Evolutionary conservation across 2,888 invertebrate species (phyloP), one percentile per base, ranked within the genome.

Genomic region (Petrolisthes manimaculis): DNA sequence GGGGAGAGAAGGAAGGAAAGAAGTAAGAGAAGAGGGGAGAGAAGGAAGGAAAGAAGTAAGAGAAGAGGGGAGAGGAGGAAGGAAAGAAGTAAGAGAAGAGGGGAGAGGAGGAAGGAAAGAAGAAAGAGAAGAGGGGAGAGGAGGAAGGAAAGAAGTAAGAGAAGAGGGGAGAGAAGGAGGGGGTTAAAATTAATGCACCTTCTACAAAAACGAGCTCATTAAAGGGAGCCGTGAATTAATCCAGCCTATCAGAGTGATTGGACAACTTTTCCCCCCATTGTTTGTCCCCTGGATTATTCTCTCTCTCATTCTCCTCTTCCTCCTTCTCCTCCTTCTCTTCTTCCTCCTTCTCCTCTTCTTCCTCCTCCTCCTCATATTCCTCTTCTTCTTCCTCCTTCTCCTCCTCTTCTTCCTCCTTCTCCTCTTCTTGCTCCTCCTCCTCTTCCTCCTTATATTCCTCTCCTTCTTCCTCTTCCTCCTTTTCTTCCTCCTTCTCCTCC

Each of bases 171-270:
- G n/a, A n/a, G n/a, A n/a, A n/a, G 51, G 78, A 14, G 75, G 83
- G 54, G 55, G 74, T 37, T 71, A 77, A 61, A 77, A 77, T 84
- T 77, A 84, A 77, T 75, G 82, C 24, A 61, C 84, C 84, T 84
- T 77, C 84, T 84, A 56, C 84, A 84, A 84, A 84, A 84, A 84
- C 74, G 84, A 84, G 77, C 84, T 84, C 84, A 84, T 84, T 84
- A 84, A 69, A 75, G 61, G 55, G 24, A 37, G 51, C 77, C 77
- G 74, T 51, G 77, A 77, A 77, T 84, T 84, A 84, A 84, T 84
- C 77, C 84, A 51, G 84, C 75, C 84, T 77, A 84, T 84, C 84
- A 77, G 77, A 84, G 14, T 84, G 77, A 84, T 77, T 84, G 77
- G 84, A 61, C n/a, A 18, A n/a, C 37, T 74, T 75, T 84, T 75